Base-by-base conservation (phyloP, 1,140 invertebrate species). In the Paracyclopina nana region DNA sequence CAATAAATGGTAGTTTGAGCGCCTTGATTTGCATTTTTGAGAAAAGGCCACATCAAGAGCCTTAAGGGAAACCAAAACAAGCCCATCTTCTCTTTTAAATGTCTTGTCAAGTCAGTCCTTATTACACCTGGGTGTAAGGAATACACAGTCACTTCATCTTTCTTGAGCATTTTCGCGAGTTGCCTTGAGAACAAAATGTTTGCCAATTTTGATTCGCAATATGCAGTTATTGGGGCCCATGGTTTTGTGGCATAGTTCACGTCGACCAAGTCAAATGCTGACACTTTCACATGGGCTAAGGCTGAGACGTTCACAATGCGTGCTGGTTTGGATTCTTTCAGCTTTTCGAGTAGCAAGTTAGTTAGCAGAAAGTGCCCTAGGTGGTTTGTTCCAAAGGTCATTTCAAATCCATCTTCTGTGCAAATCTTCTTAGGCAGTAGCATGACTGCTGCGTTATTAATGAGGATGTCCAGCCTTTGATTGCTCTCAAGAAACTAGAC, bases 351-450 rank as follows among this genome's bases (percentile, higher is more conserved):
- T 8, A 91, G 65, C 14, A 84, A 66, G 62, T 79, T 74, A 1
- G 82, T 88, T 1, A 91, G 63, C n/a, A 85, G 65, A 60, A 86
- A 88, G 59, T 86, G 84, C 12, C 79, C 79, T 30, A 84, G 66
- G 58, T 84, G 76, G 66, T 83, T 83, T 0, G 79, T 74, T 11
- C 76, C 79, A 62, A 83, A 75, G 62, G 83, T 78, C 40, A 77
- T 74, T 65, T 91, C 85, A 65, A 81, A 82, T 0, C 80, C 81
- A 65, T 90, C 83, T 57, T 72, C 65, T 1, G 82, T 87, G 42
- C 63, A 63, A 1, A 61, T 56, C n/a, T 66, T 59, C 44, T 65
- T 38, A 3, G 60, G 58, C 53, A 50, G 54, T 16, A 55, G 57
- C 55, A 61, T 61, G 6, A 65, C 57, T 41, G 58, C 63, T 16